phyloP scores from a whole-genome alignment of 2,888 invertebrate genomes.

The Andricus curvator region DNA sequence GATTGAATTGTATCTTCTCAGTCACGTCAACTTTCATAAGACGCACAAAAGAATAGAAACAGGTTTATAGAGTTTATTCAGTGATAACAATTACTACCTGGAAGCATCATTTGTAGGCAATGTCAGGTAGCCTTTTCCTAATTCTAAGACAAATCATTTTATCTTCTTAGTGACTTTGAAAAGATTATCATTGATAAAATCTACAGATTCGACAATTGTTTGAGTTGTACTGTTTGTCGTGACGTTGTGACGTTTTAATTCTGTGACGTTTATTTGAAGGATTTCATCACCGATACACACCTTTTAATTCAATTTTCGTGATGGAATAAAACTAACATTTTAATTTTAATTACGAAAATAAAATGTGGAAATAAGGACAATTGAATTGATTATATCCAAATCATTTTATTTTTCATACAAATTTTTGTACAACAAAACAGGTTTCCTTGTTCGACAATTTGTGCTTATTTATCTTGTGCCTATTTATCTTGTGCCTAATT shows the following conservation, averaged over 20 bases:
- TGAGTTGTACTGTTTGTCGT: background rate
- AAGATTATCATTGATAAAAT: background rate
- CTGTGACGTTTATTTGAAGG: background rate
- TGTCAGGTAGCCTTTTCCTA: too few species aligned
- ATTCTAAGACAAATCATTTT: too few species aligned
- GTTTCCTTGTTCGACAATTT: too few species aligned
- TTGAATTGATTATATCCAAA: background rate
- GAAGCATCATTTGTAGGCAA: background rate
- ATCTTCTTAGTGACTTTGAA: background rate
- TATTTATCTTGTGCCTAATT: too few species aligned
- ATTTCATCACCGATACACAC: background rate
- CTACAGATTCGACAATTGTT: background rate
- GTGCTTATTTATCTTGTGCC: too few species aligned
- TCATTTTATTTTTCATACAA: too few species aligned
- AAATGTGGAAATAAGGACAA: background rate
- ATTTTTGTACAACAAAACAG: too few species aligned
- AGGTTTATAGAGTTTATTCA: background rate
- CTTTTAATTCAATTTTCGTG: background rate
- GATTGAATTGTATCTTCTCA: too few species aligned
- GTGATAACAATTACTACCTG: background rate
- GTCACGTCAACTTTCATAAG: background rate
- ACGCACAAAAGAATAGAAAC: background rate
- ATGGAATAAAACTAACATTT: too few species aligned
- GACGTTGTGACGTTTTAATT: background rate
- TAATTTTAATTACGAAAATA: background rate